Evolutionary conservation across 1,140 invertebrate species (phyloP).

Genomic region (Brachionus rotundiformis): DNA sequence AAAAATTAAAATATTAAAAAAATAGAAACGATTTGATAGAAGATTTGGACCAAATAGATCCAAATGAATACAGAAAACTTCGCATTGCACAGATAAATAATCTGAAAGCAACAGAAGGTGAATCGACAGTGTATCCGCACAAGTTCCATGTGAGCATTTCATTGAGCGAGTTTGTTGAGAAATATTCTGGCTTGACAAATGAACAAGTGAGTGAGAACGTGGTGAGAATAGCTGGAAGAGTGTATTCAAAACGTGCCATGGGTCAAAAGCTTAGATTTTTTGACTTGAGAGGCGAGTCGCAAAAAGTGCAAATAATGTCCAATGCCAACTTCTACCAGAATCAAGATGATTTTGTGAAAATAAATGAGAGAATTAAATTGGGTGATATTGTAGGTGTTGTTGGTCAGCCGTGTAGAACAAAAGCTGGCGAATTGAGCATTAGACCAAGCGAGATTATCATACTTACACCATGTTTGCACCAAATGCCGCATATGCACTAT

Average conservation of each 20-base stretch:
- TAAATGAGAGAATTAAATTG: conserved; percentile 80
- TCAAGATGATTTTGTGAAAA: conserved; percentile 74
- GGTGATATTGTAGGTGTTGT: conserved; percentile 92
- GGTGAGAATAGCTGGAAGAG: conserved; percentile 70
- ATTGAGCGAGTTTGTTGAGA: conserved; percentile 83
- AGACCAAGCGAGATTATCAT: conserved; percentile 81
- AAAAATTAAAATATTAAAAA: too few species aligned
- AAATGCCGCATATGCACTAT: conserved; percentile 95
- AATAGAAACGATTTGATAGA: too few species aligned
- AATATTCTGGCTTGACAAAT: conserved; percentile 70
- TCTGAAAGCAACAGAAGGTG: not conserved
- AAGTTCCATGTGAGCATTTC: conserved; percentile 92
- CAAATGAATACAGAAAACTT: conserved; percentile 68
- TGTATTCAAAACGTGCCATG: conserved; percentile 90
- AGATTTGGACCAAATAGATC: too few species aligned
- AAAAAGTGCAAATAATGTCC: conserved; percentile 87
- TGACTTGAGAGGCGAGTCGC: conserved; percentile 88
- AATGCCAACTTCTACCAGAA: conserved; percentile 74
- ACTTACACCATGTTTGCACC: conserved; percentile 92
- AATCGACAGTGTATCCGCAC: conserved; percentile 83
- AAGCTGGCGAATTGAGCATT: conserved; percentile 95
- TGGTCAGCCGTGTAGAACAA: conserved; percentile 89
- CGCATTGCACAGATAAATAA: not conserved
- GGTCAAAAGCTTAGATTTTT: conserved; percentile 95
- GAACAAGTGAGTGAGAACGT: conserved; percentile 74